A percentile compares a stretch with the other conserved stretches of the same genome.
Evolutionary conservation across 1,140 invertebrate species (phyloP).

Genomic region (Phymastichus coffea): DNA sequence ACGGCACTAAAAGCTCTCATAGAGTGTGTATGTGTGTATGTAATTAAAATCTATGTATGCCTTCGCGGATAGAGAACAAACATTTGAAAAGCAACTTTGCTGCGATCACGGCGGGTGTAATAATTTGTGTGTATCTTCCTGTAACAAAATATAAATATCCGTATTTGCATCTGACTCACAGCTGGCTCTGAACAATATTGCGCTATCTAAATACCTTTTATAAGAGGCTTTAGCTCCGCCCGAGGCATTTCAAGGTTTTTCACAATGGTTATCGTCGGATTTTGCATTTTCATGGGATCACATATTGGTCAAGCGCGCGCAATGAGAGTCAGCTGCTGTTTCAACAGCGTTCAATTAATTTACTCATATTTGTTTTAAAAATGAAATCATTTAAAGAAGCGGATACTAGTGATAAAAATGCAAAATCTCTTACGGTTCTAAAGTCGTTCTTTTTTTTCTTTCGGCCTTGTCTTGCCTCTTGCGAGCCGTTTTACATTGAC

Average conservation of each 20-base stretch:
- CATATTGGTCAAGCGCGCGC: conserved; percentile 4
- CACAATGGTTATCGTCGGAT: background rate
- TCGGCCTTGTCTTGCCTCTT: conserved; percentile 22
- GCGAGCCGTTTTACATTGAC: conserved; percentile 37
- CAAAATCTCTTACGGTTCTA: conserved; percentile 11
- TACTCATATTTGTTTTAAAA: background rate
- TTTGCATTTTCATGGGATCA: conserved; percentile 21
- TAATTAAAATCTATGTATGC: conserved; percentile 13
- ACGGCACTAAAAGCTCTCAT: conserved; percentile 23
- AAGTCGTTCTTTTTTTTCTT: background rate
- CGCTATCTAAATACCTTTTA: conserved; percentile 48
- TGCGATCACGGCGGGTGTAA: conserved; percentile 41
- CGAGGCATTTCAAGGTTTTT: conserved; percentile 25
- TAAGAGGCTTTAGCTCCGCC: conserved; percentile 38
- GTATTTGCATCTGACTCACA: conserved; percentile 49
- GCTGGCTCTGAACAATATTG: conserved; percentile 51
- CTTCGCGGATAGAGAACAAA: conserved; percentile 13
- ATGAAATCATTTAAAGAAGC: conserved; percentile 10
- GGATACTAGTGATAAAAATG: conserved; percentile 23
- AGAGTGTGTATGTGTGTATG: background rate
- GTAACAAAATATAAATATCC: conserved; percentile 60
- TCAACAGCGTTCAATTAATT: no score
- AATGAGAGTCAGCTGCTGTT: conserved; percentile 13
- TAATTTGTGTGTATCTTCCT: conserved; percentile 47
- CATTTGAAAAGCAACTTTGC: conserved; percentile 24